phyloP scores from a whole-genome alignment of 2,888 invertebrate genomes.

The Lordiphosa fenestrarum region DNA sequence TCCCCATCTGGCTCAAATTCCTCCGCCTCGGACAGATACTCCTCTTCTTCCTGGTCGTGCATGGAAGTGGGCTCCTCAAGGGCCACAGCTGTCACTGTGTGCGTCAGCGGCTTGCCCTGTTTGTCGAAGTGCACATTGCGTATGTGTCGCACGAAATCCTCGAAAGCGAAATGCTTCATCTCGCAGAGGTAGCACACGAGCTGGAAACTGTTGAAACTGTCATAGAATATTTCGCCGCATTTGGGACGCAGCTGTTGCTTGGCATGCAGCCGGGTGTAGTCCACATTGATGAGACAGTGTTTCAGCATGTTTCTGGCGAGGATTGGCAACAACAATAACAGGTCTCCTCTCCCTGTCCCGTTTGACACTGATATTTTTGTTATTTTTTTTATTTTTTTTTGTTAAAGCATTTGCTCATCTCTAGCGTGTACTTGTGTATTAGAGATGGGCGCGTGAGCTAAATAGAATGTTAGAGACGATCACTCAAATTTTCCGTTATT shows the following conservation, averaged over 20 bases:
- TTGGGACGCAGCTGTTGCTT: slow-evolving; percentile 51
- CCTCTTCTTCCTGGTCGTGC: slow-evolving; percentile 5
- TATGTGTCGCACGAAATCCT: slow-evolving; percentile 59
- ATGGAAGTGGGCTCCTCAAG: not conserved
- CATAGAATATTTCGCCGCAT: slow-evolving; percentile 65
- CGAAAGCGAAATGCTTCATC: slow-evolving; percentile 63
- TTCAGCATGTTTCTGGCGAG: slow-evolving; percentile 43
- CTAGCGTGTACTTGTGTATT: slow-evolving; percentile 4
- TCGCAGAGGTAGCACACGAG: slow-evolving; percentile 53
- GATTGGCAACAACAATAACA: no score
- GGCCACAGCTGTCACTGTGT: slow-evolving; percentile 4
- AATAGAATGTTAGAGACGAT: no score
- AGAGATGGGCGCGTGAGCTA: no score
- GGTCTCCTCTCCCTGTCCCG: no score
- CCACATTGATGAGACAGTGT: slow-evolving; percentile 54
- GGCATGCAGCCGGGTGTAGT: slow-evolving; percentile 47
- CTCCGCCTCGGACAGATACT: not conserved
- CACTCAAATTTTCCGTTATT: no score
- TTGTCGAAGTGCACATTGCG: slow-evolving; percentile 54
- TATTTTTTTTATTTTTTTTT: slow-evolving; percentile 1
- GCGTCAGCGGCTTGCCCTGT: slow-evolving; percentile 33
- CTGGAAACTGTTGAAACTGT: slow-evolving; percentile 47
- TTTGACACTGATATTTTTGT: no score
- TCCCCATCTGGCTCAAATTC: slow-evolving; percentile 10
- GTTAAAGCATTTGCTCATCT: not conserved